A percentile compares a stretch with the other conserved stretches of the same genome.
phyloP scores from a whole-genome alignment of 2,113 vertebrate genomes.

The Parus major region DNA sequence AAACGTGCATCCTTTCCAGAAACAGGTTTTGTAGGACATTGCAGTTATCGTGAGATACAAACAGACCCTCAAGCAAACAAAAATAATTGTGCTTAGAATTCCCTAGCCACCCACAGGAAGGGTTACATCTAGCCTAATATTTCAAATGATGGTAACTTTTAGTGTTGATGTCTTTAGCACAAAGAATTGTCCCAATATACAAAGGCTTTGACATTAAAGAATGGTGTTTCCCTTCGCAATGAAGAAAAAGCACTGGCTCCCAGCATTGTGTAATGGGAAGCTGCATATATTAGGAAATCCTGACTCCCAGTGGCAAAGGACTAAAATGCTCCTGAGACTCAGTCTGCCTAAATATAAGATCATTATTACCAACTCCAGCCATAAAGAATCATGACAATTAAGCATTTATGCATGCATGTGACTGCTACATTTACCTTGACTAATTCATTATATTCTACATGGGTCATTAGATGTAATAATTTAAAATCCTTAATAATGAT shows the following conservation, averaged over 20 bases:
- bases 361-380: not conserved
- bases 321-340: not conserved
- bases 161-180: not conserved
- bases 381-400: rapidly evolving
- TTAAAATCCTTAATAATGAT: not conserved
- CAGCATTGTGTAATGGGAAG: not conserved
- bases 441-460: not conserved
- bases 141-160: not conserved
- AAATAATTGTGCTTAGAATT: not conserved
- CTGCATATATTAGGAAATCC: not conserved
- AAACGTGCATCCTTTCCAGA: not conserved
- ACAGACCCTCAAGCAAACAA: not conserved
- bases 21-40: not conserved
- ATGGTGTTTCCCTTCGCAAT: not conserved
- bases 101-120: not conserved
- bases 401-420: not conserved
- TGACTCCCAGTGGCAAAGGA: conserved; percentile 37
- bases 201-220: not conserved
- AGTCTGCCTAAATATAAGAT: not conserved
- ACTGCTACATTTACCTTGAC: not conserved
- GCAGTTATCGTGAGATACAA: not conserved
- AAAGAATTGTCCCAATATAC: not conserved
- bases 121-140: not conserved
- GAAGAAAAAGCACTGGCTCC: not conserved
- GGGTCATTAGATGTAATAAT: not conserved